phyloP scores from a whole-genome alignment of 2,888 invertebrate species.

The Synanthedon tipuliformis region DNA sequence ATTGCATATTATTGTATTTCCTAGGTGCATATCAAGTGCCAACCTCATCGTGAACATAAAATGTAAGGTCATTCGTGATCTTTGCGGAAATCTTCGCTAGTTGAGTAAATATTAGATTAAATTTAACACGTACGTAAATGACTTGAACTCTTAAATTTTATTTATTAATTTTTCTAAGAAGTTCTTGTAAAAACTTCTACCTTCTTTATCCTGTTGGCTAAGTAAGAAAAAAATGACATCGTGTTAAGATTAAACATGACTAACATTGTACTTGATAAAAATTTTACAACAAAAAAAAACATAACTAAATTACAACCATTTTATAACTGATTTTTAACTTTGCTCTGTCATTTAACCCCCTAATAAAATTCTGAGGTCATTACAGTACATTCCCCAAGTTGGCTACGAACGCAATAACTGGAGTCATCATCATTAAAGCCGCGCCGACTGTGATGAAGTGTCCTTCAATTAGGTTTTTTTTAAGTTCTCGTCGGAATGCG shows the following conservation, averaged over 20 bases:
- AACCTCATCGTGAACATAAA: conserved; percentile 12
- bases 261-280: no score
- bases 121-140: conserved; percentile 3
- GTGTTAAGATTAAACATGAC: no score
- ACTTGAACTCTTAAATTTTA: not conserved
- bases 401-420: conserved; percentile 32
- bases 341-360: conserved; percentile 16
- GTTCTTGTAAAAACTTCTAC: not conserved
- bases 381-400: conserved; percentile 43
- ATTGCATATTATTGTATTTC: no score
- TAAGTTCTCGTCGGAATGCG: not conserved
- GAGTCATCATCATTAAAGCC: conserved; percentile 48
- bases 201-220: not conserved
- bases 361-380: conserved; percentile 47
- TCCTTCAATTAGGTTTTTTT: conserved; percentile 27
- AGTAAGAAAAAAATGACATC: no score
- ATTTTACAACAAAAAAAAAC: conserved; percentile 1
- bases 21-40: not conserved
- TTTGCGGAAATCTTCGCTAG: conserved; percentile 10
- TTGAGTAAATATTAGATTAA: conserved; percentile 7
- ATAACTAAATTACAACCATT: not conserved
- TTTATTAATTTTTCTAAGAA: not conserved
- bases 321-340: not conserved
- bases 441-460: conserved; percentile 13
- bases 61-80: conserved; percentile 11